Percentiles rank a stretch among this genome's conserved stretches.
Evolutionary conservation across 2,113 vertebrate species (phyloP).

Genomic region (Microtus pennsylvanicus): DNA sequence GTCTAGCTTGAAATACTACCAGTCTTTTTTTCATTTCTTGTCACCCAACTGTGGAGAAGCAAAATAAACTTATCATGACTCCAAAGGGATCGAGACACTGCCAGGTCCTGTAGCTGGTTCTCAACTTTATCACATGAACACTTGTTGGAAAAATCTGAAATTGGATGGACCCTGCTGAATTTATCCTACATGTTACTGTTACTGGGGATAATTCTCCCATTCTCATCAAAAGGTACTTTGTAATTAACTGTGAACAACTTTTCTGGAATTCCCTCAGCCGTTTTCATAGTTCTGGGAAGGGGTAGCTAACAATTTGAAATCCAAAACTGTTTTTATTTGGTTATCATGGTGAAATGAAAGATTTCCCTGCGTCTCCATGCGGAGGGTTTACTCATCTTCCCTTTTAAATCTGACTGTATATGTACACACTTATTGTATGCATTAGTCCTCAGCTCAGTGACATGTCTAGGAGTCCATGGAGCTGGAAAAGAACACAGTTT

Average conservation of each 20-base stretch:
- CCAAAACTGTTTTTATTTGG: background rate
- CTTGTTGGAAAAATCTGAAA: conserved; percentile 26
- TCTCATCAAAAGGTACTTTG: background rate
- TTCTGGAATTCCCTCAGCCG: background rate
- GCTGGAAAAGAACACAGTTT: conserved; percentile 46
- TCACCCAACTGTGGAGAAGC: background rate
- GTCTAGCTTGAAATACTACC: background rate
- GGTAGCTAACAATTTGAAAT: conserved; percentile 9
- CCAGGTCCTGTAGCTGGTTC: background rate
- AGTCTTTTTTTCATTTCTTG: background rate
- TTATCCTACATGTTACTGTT: background rate
- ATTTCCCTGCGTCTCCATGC: background rate
- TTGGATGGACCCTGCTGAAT: background rate
- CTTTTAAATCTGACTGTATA: background rate
- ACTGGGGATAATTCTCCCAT: background rate
- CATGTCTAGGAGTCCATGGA: background rate
- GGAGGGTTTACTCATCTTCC: background rate
- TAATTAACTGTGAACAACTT: background rate
- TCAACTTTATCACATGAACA: background rate
- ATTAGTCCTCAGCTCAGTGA: conserved; percentile 34
- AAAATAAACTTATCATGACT: background rate
- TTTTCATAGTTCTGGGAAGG: background rate
- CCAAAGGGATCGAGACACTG: background rate
- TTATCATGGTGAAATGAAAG: background rate
- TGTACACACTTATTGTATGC: background rate